Evolutionary conservation across 2,888 invertebrate genomes (phyloP).

Genomic region (Nomada lathburiana): DNA sequence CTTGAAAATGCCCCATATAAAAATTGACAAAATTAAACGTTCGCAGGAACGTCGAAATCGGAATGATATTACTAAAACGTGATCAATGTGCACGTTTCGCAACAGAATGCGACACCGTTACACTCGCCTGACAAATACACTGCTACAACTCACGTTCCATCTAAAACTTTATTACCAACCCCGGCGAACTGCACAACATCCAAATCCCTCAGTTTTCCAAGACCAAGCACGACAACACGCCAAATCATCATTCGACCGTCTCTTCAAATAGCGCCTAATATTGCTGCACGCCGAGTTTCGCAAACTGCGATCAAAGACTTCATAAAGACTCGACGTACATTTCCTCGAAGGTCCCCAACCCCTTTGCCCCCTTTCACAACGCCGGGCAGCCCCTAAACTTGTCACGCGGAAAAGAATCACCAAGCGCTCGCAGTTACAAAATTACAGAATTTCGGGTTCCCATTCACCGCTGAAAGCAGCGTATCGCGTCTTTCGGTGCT

Average conservation of each 20-base stretch:
- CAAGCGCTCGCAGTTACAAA: slow-evolving; percentile 33
- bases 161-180: neutral
- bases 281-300: neutral
- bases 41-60: too few relatives aligned
- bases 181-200: neutral
- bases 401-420: slow-evolving; percentile 26
- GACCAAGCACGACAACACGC: neutral
- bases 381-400: neutral
- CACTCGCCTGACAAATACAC: neutral
- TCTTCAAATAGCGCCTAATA: slow-evolving; percentile 18
- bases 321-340: neutral
- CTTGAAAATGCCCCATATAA: too few relatives aligned
- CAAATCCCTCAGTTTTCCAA: neutral
- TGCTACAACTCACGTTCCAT: neutral
- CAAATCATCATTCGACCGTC: slow-evolving; percentile 4
- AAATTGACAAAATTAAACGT: too few relatives aligned
- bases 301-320: slow-evolving; percentile 32
- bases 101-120: neutral
- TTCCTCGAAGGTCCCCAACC: neutral
- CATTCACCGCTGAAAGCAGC: neutral
- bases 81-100: too few relatives aligned
- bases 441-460: slow-evolving; percentile 42
- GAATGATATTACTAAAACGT: too few relatives aligned
- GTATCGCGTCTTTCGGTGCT: slow-evolving; percentile 19
- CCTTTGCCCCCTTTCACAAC: slow-evolving; percentile 7